Evolutionary conservation across 1,140 invertebrate genomes (phyloP).

Genomic region (Chironomus tepperi): DNA sequence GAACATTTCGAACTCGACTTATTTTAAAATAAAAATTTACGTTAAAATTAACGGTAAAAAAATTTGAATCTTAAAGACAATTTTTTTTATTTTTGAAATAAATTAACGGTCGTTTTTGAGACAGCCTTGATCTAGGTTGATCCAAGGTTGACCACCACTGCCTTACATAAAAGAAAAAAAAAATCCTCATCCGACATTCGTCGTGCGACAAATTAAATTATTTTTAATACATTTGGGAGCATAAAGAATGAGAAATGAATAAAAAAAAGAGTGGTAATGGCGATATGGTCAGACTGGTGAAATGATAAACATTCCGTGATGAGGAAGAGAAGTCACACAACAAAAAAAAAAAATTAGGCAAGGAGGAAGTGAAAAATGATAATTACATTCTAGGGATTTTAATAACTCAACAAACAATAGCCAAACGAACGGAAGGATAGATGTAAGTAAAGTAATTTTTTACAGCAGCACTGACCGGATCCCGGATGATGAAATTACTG

Average conservation of each 20-base stretch:
- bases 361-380: conserved; percentile 20
- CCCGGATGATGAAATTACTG: conserved; percentile 4
- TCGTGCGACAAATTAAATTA: conserved; percentile 23
- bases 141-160: no score
- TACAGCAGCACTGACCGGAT: neutral
- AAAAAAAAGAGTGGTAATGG: neutral
- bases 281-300: neutral
- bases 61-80: no score
- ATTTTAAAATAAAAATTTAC: no score
- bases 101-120: no score
- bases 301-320: conserved; percentile 14
- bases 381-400: conserved; percentile 23
- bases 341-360: neutral
- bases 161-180: no score
- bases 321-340: neutral
- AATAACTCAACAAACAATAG: neutral
- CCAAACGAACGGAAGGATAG: neutral
- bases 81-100: no score
- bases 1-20: no score
- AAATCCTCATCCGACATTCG: conserved; percentile 17
- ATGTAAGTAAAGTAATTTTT: neutral
- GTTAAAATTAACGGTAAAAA: no score
- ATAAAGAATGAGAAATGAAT: neutral
- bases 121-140: no score
- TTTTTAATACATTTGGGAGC: conserved; percentile 15